Base-by-base conservation (phyloP, 2,888 invertebrate genomes). In the Scaptomyza parva region DNA sequence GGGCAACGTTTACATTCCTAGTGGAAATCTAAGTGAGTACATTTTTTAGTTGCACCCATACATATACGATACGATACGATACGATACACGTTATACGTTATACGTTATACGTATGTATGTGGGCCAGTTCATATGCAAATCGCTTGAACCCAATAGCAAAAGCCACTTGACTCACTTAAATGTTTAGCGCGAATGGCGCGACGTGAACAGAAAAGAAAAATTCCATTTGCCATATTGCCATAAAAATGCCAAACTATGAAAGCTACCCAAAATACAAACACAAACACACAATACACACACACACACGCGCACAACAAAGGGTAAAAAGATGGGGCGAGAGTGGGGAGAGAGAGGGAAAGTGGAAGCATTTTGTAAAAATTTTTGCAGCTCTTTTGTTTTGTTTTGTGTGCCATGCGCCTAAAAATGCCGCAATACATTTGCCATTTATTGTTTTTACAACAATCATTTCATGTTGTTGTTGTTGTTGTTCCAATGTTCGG, bases 1-100 rank as follows among this genome's bases (percentile, higher is more conserved):
- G 84, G 97, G 97, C 92, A 97, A 97, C 93, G 96, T 97, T 92
- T 97, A 97, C 93, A 97, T 97, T 94, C 97, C 97, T 92, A 95
- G 96, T 93, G 95, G 95, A 93, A 93, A 93, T 89, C 90, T 93
- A 91, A 93, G 93, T 93, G 91, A 93, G 93, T 93, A 83, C 37
- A 37, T 37, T 37, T 61, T 51, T 28, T 11, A 60, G 28, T 8
- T 35, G 33, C 33, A 26, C 33, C 55, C n/a, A n/a, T n/a, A 57
- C 11, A 9, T n/a, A 28, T 12, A 3, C 41, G 12, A 20, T 20
- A 47, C 12, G n/a, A 18, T 26, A 18, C 18, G 5, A 47, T 33
- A n/a, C n/a, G n/a, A n/a, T n/a, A n/a, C n/a, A n/a, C n/a, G n/a
- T n/a, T n/a, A n/a, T n/a, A n/a, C n/a, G n/a, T n/a, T n/a, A n/a